Base-by-base conservation (phyloP, 2,888 invertebrate species). In the Nemoura dubitans region DNA sequence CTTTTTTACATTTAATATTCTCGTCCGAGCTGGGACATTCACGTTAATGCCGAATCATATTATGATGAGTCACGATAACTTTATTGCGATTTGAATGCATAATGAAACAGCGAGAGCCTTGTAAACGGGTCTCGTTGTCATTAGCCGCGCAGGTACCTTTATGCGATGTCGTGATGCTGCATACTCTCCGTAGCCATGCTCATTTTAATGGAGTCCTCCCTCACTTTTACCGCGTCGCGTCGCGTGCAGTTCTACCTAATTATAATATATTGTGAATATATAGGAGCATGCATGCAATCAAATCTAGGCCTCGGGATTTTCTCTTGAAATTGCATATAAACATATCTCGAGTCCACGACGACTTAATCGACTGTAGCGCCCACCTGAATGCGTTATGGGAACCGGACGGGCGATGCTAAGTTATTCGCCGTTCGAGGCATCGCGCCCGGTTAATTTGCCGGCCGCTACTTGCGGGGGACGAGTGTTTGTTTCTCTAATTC, bases 31-130 rank as follows among this genome's bases (percentile, higher is more conserved):
- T 59, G 59, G 59, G 59, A 59, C 59, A 59, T 59, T 59, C 59
- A 59, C 59, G 59, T 59, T 59, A 59, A 59, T 1, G 14, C 59
- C 36, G 36, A 59, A 21, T 59, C 59, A 59, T 59, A 59, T 59
- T 59, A 59, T 59, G 78, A 26, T 28, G 27, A 28, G 78, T 78
- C 78, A 78, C 78, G 78, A 78, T 78, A 6, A 27, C 28, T 78
- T 78, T 78, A 26, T 26, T 27, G 28, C 78, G 78, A 78, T 78
- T 78, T 78, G 78, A 78, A 78, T 78, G 78, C 78, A 78, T 78
- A 78, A 78, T 78, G 78, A 26, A 78, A 27, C 78, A 78, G 78
- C 26, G 26, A 7, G 26, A 78, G 78, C 7, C 78, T 78, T 78
- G 78, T 26, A 78, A 28, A 78, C 59, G 59, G 59, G 59, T 78